Conservation (phyloP, 92 coral and sea anemone genomes). For the Chrysogorgia sp. region DNA sequence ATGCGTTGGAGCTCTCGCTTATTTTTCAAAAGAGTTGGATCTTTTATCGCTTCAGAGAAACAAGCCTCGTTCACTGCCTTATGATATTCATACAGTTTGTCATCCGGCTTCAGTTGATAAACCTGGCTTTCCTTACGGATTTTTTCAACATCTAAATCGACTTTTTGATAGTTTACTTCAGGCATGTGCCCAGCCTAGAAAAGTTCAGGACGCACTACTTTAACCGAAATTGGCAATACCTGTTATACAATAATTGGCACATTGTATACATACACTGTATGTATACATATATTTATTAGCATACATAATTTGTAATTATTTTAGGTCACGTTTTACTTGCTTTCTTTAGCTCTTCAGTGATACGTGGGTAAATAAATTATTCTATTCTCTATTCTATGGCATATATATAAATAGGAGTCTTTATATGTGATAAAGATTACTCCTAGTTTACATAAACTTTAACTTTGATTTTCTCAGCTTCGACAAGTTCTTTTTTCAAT, state of each 20-base stretch:
- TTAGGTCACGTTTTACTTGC: no score
- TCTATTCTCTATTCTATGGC: no score
- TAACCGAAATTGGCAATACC: not conserved
- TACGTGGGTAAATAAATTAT: no score
- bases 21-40: slow-evolving; percentile 53
- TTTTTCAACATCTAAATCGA: not conserved
- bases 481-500: no score
- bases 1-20: slow-evolving; percentile 40
- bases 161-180: not conserved
- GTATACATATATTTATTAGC: no score
- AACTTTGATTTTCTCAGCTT: no score
- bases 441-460: no score
- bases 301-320: no score
- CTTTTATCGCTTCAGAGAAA: slow-evolving; percentile 45
- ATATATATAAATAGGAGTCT: no score
- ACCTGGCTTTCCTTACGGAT: slow-evolving; percentile 20
- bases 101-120: slow-evolving; percentile 43
- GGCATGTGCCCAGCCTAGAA: not conserved
- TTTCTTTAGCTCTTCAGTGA: no score
- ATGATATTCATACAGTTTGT: slow-evolving; percentile 26
- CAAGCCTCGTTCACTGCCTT: slow-evolving; percentile 56
- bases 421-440: no score
- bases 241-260: not conserved
- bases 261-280: not conserved
- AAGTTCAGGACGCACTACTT: not conserved